phyloP scores from a whole-genome alignment of 2,888 invertebrate species.

The Heliconius charithonia region DNA sequence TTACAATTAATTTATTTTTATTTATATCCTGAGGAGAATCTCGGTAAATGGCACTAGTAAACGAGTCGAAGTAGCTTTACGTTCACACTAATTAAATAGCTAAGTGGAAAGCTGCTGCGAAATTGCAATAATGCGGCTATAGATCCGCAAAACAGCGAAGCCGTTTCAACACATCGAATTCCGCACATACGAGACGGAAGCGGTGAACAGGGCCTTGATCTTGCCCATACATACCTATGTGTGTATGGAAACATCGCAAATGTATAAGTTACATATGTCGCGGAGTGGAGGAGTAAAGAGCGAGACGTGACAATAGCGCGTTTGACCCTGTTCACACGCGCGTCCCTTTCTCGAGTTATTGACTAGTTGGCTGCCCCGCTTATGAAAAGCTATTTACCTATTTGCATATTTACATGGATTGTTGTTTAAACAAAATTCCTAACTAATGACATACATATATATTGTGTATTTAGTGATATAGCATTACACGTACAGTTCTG shows the following conservation, averaged over 20 bases:
- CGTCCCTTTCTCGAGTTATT: conserved; percentile 75
- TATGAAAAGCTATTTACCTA: conserved; percentile 63
- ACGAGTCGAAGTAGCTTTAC: conserved; percentile 34
- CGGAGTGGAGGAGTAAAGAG: conserved; percentile 58
- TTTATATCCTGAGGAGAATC: conserved; percentile 18
- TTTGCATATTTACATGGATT: conserved; percentile 57
- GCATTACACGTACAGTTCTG: conserved; percentile 4
- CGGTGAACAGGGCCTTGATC: conserved; percentile 73
- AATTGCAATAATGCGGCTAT: conserved; percentile 56
- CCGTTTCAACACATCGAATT: conserved; percentile 63
- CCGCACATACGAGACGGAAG: conserved; percentile 72
- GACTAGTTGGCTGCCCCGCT: conserved; percentile 68
- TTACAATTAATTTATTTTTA: conserved; percentile 6
- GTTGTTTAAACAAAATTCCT: conserved; percentile 45
- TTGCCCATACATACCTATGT: conserved; percentile 55
- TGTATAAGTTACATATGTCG: conserved; percentile 64
- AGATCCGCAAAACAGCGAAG: conserved; percentile 57
- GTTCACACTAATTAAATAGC: conserved; percentile 50
- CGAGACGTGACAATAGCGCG: conserved; percentile 69
- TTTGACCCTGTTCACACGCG: conserved; percentile 79
- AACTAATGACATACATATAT: conserved; percentile 34
- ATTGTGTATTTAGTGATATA: conserved; percentile 30
- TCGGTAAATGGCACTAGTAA: conserved; percentile 30
- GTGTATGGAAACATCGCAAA: conserved; percentile 49
- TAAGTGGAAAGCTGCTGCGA: conserved; percentile 53